Percentiles rank a stretch among this genome's conserved stretches.
phyloP scores from a whole-genome alignment of 2,888 invertebrate genomes.

The Tetranychus truncatus region DNA sequence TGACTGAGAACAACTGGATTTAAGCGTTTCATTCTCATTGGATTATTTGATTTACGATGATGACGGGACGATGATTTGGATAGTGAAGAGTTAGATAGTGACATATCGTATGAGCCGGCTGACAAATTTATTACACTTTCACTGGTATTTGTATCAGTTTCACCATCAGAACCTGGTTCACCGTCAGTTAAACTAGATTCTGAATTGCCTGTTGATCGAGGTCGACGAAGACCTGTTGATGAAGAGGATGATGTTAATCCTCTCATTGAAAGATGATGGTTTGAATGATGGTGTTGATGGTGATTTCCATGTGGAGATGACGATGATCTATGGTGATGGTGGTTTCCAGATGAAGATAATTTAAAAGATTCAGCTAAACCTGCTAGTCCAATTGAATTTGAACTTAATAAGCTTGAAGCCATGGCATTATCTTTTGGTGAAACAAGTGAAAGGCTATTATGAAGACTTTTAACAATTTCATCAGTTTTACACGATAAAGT shows the following conservation, averaged over 20 bases:
- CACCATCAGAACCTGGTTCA: slow-evolving; percentile 30
- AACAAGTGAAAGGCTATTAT: slow-evolving; percentile 7
- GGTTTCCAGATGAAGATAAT: slow-evolving; percentile 9
- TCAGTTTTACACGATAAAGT: slow-evolving; percentile 7
- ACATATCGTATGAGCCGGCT: slow-evolving; percentile 18
- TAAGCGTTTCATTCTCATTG: slow-evolving; percentile 35
- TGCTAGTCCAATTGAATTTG: background rate
- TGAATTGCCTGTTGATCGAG: slow-evolving; percentile 18
- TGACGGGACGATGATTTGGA: slow-evolving; percentile 31
- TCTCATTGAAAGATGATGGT: slow-evolving; percentile 2
- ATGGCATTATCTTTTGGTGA: slow-evolving; percentile 4
- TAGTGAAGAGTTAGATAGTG: slow-evolving; percentile 27
- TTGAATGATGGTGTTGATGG: background rate
- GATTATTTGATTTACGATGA: slow-evolving; percentile 34
- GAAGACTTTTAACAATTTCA: slow-evolving; percentile 5
- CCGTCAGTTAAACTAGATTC: slow-evolving; percentile 33
- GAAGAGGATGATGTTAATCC: slow-evolving; percentile 10
- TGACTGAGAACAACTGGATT: slow-evolving; percentile 43
- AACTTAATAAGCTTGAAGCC: background rate
- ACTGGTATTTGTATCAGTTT: slow-evolving; percentile 12
- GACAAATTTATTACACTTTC: slow-evolving; percentile 43
- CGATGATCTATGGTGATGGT: slow-evolving; percentile 23
- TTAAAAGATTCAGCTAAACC: slow-evolving; percentile 2
- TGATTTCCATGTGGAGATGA: slow-evolving; percentile 1
- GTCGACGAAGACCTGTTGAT: slow-evolving; percentile 13